Percentiles rank a stretch among this genome's conserved stretches.
phyloP scores from a whole-genome alignment of 2,113 vertebrate genomes.

The Myotis brandtii region DNA sequence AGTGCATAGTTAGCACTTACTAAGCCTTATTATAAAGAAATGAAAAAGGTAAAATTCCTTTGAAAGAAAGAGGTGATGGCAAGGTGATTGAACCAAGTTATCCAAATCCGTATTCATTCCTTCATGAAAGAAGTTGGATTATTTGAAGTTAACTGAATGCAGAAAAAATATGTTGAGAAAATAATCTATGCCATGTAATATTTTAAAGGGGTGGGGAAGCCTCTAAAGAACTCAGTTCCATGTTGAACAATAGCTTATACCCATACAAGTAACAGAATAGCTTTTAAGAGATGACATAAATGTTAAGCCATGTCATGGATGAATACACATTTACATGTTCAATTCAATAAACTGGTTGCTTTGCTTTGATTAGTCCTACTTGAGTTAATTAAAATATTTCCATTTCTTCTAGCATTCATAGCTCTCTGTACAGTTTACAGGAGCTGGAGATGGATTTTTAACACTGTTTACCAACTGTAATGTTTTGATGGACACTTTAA shows the following conservation, averaged over 20 bases:
- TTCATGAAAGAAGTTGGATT: not conserved
- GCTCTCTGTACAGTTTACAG: slow-evolving; percentile 47
- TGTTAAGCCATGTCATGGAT: slow-evolving; percentile 57
- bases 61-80: not conserved
- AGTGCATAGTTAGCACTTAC: not conserved
- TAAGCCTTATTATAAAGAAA: not conserved
- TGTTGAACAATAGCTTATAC: slow-evolving; percentile 45
- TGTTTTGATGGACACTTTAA: slow-evolving; percentile 67
- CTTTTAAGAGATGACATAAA: slow-evolving; percentile 58
- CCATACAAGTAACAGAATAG: slow-evolving; percentile 21
- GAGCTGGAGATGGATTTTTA: slow-evolving; percentile 59
- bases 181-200: slow-evolving; percentile 48
- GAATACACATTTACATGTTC: slow-evolving; percentile 61
- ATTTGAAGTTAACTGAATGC: not conserved
- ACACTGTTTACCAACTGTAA: slow-evolving; percentile 64
- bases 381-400: slow-evolving; percentile 72
- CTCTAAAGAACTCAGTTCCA: not conserved
- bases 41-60: not conserved
- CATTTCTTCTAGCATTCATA: slow-evolving; percentile 59
- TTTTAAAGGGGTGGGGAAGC: not conserved
- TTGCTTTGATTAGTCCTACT: slow-evolving; percentile 68
- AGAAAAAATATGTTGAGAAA: slow-evolving; percentile 46
- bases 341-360: slow-evolving; percentile 65
- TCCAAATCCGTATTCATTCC: not conserved
- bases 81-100: not conserved